phyloP scores from a whole-genome alignment of 2,888 invertebrate genomes.

The Clitarchus hookeri region DNA sequence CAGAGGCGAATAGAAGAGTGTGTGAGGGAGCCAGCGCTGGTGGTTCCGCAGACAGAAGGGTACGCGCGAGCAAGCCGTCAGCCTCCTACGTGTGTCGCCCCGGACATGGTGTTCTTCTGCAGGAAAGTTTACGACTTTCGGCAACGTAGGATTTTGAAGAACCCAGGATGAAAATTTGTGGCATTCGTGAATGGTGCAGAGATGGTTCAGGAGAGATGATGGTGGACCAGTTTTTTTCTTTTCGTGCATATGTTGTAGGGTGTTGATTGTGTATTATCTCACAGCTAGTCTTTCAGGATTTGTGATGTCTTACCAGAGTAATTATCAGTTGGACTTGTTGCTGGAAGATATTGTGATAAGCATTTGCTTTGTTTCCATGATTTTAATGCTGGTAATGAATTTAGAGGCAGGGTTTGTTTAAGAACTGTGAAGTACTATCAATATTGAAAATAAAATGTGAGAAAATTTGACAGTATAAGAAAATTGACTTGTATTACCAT shows the following conservation, averaged over 20 bases:
- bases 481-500: not conserved
- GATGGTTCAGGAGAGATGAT: not conserved
- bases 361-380: not conserved
- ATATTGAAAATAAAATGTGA: not conserved
- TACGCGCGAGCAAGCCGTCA: conserved; percentile 62
- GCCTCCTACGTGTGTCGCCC: conserved; percentile 68
- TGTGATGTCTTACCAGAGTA: conserved; percentile 18
- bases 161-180: conserved; percentile 37
- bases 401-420: not conserved
- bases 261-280: conserved; percentile 17
- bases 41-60: conserved; percentile 62
- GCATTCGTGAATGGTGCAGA: not conserved
- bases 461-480: not conserved
- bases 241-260: not conserved
- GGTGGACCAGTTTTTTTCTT: not conserved
- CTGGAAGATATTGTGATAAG: not conserved
- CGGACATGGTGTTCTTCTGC: conserved; percentile 92
- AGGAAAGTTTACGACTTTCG: conserved; percentile 94
- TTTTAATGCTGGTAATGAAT: not conserved
- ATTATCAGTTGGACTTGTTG: not conserved
- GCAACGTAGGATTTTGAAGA: conserved; percentile 69
- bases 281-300: conserved; percentile 5
- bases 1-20: conserved; percentile 79
- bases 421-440: not conserved
- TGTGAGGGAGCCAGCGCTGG: conserved; percentile 67